These are phyloP conservation scores for Halcyon badia DNA, from an alignment of 2,797 vertebrate genomes.

Conservation along the genomic window DNA sequence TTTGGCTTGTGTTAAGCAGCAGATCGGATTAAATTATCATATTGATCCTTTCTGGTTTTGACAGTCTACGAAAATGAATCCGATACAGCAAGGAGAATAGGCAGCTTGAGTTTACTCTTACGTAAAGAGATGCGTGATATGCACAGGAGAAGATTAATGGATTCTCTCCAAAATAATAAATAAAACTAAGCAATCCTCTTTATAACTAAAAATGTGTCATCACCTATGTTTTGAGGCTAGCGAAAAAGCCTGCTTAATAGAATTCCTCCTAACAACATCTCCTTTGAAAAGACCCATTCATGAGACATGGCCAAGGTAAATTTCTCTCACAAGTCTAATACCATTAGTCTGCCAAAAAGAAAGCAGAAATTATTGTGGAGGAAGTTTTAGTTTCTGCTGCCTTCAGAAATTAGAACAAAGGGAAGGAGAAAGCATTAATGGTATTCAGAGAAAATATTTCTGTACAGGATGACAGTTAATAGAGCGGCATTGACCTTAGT, in stretches of 20 bases:
- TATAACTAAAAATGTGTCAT: conserved; percentile 64
- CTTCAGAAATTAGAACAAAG: conserved; percentile 79
- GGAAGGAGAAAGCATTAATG: conserved; percentile 73
- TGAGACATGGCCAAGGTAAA: conserved; percentile 76
- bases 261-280: conserved; percentile 67
- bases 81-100: background rate
- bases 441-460: conserved; percentile 80
- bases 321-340: conserved; percentile 71
- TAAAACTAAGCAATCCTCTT: conserved; percentile 52
- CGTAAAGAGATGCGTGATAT: background rate
- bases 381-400: conserved; percentile 73
- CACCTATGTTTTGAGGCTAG: conserved; percentile 51
- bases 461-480: conserved; percentile 75
- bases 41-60: conserved; percentile 59
- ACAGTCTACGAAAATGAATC: conserved; percentile 41
- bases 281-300: conserved; percentile 53
- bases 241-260: conserved; percentile 47
- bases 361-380: conserved; percentile 76
- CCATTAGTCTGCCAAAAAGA: conserved; percentile 69
- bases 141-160: conserved; percentile 30
- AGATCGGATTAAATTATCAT: conserved; percentile 60
- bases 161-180: conserved; percentile 46
- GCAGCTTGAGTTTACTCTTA: conserved; percentile 18
- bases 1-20: conserved; percentile 45
- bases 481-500: conserved; percentile 69